These are phyloP conservation scores for Pyrrhopygopsis socrates DNA, from an alignment of 2,888 invertebrate species.

Conservation along the genomic window DNA sequence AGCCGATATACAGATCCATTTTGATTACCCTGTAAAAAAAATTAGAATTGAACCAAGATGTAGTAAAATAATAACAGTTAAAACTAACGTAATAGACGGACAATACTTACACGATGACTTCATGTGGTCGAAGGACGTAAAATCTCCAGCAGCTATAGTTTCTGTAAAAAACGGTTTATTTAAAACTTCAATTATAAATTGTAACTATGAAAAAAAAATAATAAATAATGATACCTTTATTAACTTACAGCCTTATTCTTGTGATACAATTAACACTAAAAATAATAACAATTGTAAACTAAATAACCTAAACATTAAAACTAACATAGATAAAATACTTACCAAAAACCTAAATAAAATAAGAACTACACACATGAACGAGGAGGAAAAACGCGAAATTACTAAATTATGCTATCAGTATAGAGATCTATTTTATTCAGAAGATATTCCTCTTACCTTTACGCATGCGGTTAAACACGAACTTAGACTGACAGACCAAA, in stretches of 20 bases:
- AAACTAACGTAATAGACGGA: conserved; percentile 15
- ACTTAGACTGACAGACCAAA: conserved; percentile 43
- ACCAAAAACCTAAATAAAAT: conserved; percentile 8
- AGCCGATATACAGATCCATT: conserved; percentile 14
- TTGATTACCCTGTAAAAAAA: conserved; percentile 27
- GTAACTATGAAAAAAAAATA: neutral
- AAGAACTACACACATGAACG: conserved; percentile 27
- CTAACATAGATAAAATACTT: neutral
- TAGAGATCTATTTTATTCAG: conserved; percentile 25
- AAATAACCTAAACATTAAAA: neutral
- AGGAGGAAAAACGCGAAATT: conserved; percentile 5
- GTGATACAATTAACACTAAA: neutral
- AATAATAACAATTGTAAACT: neutral
- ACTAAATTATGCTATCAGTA: conserved; percentile 14
- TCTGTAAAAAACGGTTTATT: conserved; percentile 18
- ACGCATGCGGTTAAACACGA: conserved; percentile 27
- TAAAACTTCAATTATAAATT: conserved; percentile 2
- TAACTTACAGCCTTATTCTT: neutral
- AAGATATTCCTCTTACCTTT: conserved; percentile 24
- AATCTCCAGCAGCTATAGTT: conserved; percentile 31
- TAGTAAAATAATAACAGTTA: conserved; percentile 33
- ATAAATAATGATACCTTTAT: neutral
- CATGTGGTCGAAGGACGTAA: conserved; percentile 8
- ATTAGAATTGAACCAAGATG: conserved; percentile 31
- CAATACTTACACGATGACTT: conserved; percentile 34